Conservation (phyloP, 2,113 vertebrate species). For the Ovis aries region ARS-UI_Ramb_v3.0 NC_056057.1:80361001-80361500, state of each 20-base stretch:
- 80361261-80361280: conserved; percentile 65
- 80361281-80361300: conserved; percentile 37
- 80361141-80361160: conserved; percentile 26
- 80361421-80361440: not conserved
- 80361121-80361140: conserved; percentile 32
- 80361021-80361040: not conserved
- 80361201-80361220: conserved; percentile 17
- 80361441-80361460: conserved; percentile 21
- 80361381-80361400: not conserved
- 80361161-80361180: not conserved
- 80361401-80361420: not conserved
- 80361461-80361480: conserved; percentile 3
- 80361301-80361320: conserved; percentile 39
- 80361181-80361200: conserved; percentile 30
- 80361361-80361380: conserved; percentile 33
- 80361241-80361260: conserved; percentile 72
- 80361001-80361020: not conserved
- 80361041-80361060: not conserved
- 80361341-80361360: conserved; percentile 51
- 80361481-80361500: not conserved
- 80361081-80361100: not conserved
- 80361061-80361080: not conserved
- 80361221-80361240: conserved; percentile 44
- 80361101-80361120: not conserved
- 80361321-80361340: conserved; percentile 55